Evolutionary conservation across 2,888 invertebrate species (phyloP).

Genomic region (Busseola fusca): DNA sequence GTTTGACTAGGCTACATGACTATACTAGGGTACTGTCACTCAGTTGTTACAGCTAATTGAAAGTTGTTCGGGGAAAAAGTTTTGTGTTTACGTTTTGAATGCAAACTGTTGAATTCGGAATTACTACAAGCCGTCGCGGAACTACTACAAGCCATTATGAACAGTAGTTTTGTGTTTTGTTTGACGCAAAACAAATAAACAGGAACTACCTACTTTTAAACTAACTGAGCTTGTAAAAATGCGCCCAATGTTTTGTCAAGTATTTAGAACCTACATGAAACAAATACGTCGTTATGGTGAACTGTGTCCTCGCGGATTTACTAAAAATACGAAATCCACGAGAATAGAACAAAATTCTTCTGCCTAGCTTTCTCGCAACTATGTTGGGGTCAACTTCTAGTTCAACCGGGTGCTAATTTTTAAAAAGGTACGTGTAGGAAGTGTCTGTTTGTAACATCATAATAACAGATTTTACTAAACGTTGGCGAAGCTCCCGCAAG

Average conservation of each 20-base stretch:
- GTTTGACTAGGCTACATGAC: neutral
- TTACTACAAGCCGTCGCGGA: neutral
- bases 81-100: neutral
- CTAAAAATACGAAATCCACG: too few relatives aligned
- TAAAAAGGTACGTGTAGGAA: neutral
- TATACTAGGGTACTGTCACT: neutral
- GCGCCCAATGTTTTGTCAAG: too few relatives aligned
- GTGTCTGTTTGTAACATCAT: neutral
- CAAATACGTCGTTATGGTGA: slow-evolving; percentile 8
- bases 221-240: neutral
- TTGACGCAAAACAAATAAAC: neutral
- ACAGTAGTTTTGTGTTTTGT: neutral
- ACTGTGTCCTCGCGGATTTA: neutral
- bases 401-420: too few relatives aligned
- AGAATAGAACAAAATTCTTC: too few relatives aligned
- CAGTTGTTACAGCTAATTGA: neutral
- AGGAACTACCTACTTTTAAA: neutral
- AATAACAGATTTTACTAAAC: too few relatives aligned
- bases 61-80: neutral
- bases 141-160: neutral
- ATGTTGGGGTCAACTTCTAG: too few relatives aligned
- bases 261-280: too few relatives aligned
- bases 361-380: too few relatives aligned
- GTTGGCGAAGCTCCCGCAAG: too few relatives aligned
- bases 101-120: neutral